Evolutionary conservation across 2,888 invertebrate genomes (phyloP).

Genomic region (Drosophila rubida): DNA sequence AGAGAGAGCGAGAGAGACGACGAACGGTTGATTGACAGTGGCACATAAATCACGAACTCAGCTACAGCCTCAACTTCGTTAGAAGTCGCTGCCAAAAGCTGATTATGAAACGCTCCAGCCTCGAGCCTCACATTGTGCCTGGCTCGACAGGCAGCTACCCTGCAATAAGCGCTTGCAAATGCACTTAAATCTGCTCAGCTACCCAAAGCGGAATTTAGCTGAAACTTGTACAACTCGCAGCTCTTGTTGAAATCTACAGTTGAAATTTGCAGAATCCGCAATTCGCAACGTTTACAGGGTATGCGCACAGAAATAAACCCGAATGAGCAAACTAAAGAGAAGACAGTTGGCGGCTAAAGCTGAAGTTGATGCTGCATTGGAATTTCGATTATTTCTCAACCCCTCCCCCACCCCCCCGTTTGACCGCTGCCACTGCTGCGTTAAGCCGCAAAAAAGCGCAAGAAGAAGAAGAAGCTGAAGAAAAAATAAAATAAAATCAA

Average conservation of each 20-base stretch:
- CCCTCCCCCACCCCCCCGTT: not conserved
- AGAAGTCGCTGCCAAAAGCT: conserved; percentile 67
- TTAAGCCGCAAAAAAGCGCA: conserved; percentile 69
- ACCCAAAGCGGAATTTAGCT: too few species aligned
- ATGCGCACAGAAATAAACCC: conserved; percentile 6
- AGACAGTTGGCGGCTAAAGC: conserved; percentile 6
- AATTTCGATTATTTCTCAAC: conserved; percentile 75
- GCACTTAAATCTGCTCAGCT: not conserved
- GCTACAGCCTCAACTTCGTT: conserved; percentile 58
- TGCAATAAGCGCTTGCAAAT: not conserved
- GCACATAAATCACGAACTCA: conserved; percentile 59
- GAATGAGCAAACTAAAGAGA: not conserved
- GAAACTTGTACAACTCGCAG: not conserved
- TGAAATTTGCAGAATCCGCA: not conserved
- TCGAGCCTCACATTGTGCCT: not conserved
- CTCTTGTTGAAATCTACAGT: too few species aligned
- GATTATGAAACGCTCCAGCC: conserved; percentile 47
- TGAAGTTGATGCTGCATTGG: conserved; percentile 59
- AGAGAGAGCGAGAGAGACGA: too few species aligned
- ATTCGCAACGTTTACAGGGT: conserved; percentile 9
- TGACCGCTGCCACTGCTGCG: not conserved
- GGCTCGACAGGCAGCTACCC: conserved; percentile 11
- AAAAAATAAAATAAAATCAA: conserved; percentile 12
- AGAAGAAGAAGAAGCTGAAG: conserved; percentile 5
- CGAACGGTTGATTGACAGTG: conserved; percentile 55